phyloP scores from a whole-genome alignment of 2,888 invertebrate species.

The Scaeva pyrastri region DNA sequence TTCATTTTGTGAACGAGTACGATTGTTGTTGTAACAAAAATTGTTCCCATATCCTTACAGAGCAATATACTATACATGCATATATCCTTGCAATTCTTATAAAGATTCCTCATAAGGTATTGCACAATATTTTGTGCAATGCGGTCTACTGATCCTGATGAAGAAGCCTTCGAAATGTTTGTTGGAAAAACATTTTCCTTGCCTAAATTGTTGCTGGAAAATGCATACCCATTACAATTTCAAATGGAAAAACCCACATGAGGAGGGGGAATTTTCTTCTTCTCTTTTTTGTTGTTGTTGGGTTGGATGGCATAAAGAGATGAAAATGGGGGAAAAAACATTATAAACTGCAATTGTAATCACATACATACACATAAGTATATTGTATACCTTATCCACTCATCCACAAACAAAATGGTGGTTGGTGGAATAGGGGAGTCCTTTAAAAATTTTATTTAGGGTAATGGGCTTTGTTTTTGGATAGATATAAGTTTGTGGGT shows the following conservation, averaged over 20 bases:
- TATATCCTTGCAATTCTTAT: not conserved
- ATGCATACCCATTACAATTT: constrained; percentile 62
- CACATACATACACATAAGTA: no score
- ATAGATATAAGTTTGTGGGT: no score
- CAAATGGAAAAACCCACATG: not conserved
- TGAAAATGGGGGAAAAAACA: not conserved
- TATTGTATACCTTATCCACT: no score
- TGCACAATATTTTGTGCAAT: constrained; percentile 32
- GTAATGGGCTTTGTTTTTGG: not conserved
- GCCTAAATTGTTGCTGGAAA: constrained; percentile 33
- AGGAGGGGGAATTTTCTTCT: not conserved
- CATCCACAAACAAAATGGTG: not conserved
- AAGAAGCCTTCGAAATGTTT: constrained; percentile 53
- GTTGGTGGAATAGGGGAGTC: not conserved
- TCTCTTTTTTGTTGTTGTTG: no score
- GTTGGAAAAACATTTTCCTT: constrained; percentile 57
- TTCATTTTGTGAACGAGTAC: no score
- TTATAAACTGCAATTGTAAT: constrained; percentile 5
- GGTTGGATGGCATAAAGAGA: not conserved
- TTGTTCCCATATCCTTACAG: not conserved
- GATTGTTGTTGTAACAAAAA: constrained; percentile 34
- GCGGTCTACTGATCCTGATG: constrained; percentile 45
- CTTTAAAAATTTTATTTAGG: not conserved
- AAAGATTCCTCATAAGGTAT: constrained; percentile 7
- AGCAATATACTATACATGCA: no score